A percentile compares a stretch with the other conserved stretches of the same genome.
These are phyloP conservation scores for Leptoteleia sp. DNA, from an alignment of 1,140 invertebrate genomes.

Conservation along the genomic window DNA sequence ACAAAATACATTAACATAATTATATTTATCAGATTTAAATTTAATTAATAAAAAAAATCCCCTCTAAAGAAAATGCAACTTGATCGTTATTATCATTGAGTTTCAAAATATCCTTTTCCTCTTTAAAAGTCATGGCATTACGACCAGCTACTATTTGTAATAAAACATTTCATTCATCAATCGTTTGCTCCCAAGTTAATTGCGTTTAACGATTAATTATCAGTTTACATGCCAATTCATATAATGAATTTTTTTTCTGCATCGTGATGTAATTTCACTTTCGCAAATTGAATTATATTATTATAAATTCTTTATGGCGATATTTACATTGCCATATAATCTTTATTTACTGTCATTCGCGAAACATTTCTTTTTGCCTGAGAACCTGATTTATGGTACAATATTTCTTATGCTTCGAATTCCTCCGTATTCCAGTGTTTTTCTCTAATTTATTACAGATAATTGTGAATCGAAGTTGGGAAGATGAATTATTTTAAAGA, in stretches of 20 bases:
- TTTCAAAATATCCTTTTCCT: background rate
- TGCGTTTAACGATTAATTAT: conserved; percentile 2
- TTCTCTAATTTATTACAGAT: conserved; percentile 42
- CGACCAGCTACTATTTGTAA: conserved; percentile 9
- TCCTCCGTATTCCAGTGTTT: conserved; percentile 11
- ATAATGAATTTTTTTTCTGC: conserved; percentile 14
- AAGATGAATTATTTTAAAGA: conserved; percentile 29
- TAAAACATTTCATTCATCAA: conserved; percentile 8
- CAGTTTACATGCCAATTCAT: conserved; percentile 14
- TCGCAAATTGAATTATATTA: conserved; percentile 33
- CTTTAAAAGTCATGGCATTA: background rate
- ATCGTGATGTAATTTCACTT: conserved; percentile 9
- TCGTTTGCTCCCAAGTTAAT: conserved; percentile 1
- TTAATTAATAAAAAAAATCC: too few relatives aligned
- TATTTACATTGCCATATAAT: conserved; percentile 24
- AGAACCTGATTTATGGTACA: conserved; percentile 27
- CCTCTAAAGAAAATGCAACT: too few relatives aligned
- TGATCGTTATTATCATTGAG: too few relatives aligned
- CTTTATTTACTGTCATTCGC: conserved; percentile 15
- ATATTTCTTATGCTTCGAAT: conserved; percentile 17
- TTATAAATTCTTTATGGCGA: conserved; percentile 23
- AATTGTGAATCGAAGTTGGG: conserved; percentile 21
- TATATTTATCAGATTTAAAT: too few relatives aligned
- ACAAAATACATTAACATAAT: too few relatives aligned
- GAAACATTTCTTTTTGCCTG: conserved; percentile 14